phyloP scores from a whole-genome alignment of 2,888 invertebrate genomes.

The Chalcis sispes region DNA sequence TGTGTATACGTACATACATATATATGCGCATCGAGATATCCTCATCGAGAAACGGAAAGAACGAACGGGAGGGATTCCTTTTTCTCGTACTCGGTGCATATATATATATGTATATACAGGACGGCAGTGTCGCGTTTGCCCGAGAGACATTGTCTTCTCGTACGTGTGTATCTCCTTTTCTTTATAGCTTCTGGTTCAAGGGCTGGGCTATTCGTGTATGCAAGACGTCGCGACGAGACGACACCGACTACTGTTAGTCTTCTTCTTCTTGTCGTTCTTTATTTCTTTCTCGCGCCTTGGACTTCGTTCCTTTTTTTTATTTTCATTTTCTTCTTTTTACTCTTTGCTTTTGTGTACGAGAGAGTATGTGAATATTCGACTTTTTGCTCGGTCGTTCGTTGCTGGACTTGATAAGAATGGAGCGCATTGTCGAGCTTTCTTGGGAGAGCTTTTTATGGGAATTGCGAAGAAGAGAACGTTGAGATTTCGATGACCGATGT shows the following conservation, averaged over 20 bases:
- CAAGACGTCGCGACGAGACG: neutral
- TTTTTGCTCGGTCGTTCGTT: neutral
- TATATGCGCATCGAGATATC: neutral
- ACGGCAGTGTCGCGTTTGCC: no score
- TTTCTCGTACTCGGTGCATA: no score
- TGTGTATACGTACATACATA: neutral
- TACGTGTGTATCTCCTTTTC: no score
- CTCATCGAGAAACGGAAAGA: no score
- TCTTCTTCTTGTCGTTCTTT: neutral
- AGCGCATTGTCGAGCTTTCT: no score
- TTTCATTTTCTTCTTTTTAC: neutral
- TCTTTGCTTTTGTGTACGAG: neutral
- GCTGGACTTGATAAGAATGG: neutral
- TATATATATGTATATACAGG: neutral
- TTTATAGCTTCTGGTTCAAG: constrained; percentile 19
- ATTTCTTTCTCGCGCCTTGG: neutral
- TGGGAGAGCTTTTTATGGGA: no score
- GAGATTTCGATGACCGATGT: neutral
- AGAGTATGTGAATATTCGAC: neutral
- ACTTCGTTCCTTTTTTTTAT: neutral
- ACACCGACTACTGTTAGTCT: constrained; percentile 21
- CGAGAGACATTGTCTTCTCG: neutral
- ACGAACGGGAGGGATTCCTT: no score
- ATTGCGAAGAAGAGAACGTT: no score
- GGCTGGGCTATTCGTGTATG: neutral